Conservation (phyloP, 1,140 invertebrate species). For the Megathymus violae region DNA sequence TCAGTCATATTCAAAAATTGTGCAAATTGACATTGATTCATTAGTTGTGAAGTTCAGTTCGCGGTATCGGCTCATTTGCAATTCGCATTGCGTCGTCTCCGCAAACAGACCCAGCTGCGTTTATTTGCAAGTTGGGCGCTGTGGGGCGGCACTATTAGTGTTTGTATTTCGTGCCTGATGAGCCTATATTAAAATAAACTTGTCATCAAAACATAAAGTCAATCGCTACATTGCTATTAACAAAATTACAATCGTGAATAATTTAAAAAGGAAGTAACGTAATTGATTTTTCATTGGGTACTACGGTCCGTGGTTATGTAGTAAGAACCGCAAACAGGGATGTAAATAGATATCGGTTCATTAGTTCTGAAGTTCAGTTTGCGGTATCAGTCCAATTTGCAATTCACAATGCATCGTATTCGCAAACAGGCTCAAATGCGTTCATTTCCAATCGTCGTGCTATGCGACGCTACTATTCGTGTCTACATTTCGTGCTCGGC, state of each 20-base stretch:
- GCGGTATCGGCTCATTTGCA: background rate
- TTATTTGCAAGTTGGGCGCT: conserved; percentile 1
- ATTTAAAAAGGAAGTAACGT: no score
- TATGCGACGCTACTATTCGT: background rate
- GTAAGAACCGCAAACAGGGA: background rate
- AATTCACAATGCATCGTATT: conserved; percentile 20
- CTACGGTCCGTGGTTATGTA: background rate
- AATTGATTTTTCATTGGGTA: background rate
- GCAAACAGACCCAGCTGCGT: conserved; percentile 2
- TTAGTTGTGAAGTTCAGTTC: no score
- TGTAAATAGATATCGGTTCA: conserved; percentile 5
- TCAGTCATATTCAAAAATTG: no score
- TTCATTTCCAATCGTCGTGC: conserved; percentile 11
- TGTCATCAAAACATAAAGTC: no score
- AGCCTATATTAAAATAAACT: no score
- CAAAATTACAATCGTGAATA: no score
- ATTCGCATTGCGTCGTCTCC: conserved; percentile 14
- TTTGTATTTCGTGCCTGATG: background rate
- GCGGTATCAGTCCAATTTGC: conserved; percentile 4
- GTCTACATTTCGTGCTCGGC: conserved; percentile 1
- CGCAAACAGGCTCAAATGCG: conserved; percentile 7
- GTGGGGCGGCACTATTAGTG: background rate
- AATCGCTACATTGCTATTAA: no score
- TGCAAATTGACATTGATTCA: background rate
- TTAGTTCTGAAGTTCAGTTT: background rate